phyloP scores from a whole-genome alignment of 2,888 invertebrate genomes.

The Hyposoter didymator region DNA sequence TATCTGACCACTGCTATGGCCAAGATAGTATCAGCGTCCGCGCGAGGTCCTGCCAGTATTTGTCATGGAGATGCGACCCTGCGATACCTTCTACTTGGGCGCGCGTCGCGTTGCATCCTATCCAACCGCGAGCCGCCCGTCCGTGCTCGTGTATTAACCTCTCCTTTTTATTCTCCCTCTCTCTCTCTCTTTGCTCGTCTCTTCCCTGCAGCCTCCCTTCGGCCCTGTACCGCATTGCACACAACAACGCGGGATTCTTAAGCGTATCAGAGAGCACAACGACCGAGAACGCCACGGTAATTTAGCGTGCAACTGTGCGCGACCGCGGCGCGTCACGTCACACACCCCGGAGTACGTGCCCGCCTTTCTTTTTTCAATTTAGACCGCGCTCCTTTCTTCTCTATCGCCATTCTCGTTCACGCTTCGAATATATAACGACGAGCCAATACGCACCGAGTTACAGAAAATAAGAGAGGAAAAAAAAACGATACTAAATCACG shows the following conservation, averaged over 20 bases:
- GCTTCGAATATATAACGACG: constrained; percentile 33
- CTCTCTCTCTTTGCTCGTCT: neutral
- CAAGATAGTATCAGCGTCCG: constrained; percentile 82
- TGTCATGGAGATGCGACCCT: constrained; percentile 82
- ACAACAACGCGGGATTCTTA: constrained; percentile 73
- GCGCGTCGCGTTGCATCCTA: constrained; percentile 69
- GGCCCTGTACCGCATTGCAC: constrained; percentile 55
- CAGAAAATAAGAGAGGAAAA: neutral
- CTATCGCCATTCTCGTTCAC: constrained; percentile 28
- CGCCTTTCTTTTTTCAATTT: constrained; percentile 34
- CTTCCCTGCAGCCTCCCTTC: constrained; percentile 67
- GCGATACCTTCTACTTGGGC: constrained; percentile 77
- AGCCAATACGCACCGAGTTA: neutral
- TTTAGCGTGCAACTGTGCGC: constrained; percentile 75
- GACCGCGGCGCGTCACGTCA: constrained; percentile 70
- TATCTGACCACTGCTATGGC: constrained; percentile 79
- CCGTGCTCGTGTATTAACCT: constrained; percentile 61
- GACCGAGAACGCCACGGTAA: constrained; percentile 72
- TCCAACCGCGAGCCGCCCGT: constrained; percentile 41
- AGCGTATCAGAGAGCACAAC: constrained; percentile 71
- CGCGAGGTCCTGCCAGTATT: constrained; percentile 83
- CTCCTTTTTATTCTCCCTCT: constrained; percentile 6
- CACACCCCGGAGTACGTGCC: constrained; percentile 71
- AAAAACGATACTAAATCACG: neutral
- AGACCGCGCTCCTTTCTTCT: constrained; percentile 16